Base-by-base conservation (phyloP, 2,113 vertebrate genomes). In the Columba livia region DNA sequence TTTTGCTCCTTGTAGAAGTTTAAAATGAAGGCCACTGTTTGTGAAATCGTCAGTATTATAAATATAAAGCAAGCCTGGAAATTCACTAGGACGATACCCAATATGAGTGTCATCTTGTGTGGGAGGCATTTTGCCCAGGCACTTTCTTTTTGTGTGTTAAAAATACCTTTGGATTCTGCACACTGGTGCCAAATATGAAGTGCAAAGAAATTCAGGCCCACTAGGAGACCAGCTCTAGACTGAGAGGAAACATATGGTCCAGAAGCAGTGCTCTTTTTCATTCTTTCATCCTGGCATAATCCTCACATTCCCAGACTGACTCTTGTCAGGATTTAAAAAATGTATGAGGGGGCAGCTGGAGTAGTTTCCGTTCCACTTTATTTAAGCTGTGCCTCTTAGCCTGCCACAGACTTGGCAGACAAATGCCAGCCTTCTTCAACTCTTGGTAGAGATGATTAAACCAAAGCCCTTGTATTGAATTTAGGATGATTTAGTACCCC, bases 201-300 rank as follows among this genome's bases (percentile, higher is more conserved):
- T 10, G 70, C 62, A 94, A 72, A 94, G 89, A 93, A 95, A 94
- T 91, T 91, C 78, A 85, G 93, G 66, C 91, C 78, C 81, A 47
- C n/a, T 19, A 77, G 58, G 67, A 95, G 93, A 94, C 66, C 91
- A 91, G 91, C 94, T 96, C 87, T 62, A 94, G 91, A 50, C 58
- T 95, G 94, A 95, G 78, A 91, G 60, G 87, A 96, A 97, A 85
- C 89, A 94, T 89, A 95, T 88, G 94, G 51, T 95, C 51, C 94
- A 91, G 87, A 96, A 93, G 87, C 57, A 85, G 36, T 64, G n/a
- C 58, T 95, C 79, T 93, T 84, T 93, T 90, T 58, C 74, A 66
- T 85, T 82, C 6, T 4, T 64, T 95, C 91, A 94, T 74, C 87
- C 88, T 96, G 93, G 94, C 95, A 94, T 82, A 89, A 94, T 91